Conservation (phyloP, 1,140 invertebrate genomes). For the Physella acuta region DNA sequence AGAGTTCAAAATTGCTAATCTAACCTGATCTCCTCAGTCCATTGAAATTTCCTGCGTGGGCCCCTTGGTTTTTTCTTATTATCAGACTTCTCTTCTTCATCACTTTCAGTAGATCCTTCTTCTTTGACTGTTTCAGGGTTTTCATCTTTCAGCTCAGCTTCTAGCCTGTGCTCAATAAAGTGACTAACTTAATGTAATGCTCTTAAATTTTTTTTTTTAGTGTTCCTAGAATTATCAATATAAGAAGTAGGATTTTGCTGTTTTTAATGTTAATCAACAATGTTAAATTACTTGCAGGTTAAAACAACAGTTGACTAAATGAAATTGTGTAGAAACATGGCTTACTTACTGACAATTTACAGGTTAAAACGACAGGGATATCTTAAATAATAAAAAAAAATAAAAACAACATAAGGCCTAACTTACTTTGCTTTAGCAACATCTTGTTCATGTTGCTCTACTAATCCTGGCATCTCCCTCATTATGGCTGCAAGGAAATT, state of each 20-base stretch:
- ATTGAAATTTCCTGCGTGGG: constrained; percentile 65
- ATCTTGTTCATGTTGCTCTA: constrained; percentile 65
- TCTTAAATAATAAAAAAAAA: too few relatives aligned
- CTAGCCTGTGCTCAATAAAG: constrained; percentile 39
- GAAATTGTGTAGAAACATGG: too few relatives aligned
- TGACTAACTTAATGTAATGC: too few relatives aligned
- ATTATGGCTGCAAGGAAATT: constrained; percentile 64
- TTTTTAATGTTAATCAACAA: too few relatives aligned
- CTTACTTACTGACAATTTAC: too few relatives aligned
- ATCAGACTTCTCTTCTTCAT: constrained; percentile 56
- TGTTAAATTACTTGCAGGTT: too few relatives aligned
- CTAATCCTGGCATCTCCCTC: constrained; percentile 64
- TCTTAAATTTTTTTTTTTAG: too few relatives aligned
- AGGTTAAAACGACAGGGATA: too few relatives aligned
- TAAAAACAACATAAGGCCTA: too few relatives aligned
- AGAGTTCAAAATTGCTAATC: neutral
- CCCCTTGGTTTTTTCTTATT: constrained; percentile 61
- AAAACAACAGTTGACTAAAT: too few relatives aligned
- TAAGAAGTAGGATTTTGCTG: too few relatives aligned
- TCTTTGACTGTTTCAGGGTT: constrained; percentile 28
- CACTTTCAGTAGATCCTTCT: constrained; percentile 44
- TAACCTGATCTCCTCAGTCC: constrained; percentile 66
- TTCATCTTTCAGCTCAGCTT: constrained; percentile 33
- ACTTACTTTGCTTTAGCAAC: constrained; percentile 25
- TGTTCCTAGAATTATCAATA: too few relatives aligned